Conservation (phyloP, 2,113 vertebrate species). For the Caloenas nicobarica region DNA sequence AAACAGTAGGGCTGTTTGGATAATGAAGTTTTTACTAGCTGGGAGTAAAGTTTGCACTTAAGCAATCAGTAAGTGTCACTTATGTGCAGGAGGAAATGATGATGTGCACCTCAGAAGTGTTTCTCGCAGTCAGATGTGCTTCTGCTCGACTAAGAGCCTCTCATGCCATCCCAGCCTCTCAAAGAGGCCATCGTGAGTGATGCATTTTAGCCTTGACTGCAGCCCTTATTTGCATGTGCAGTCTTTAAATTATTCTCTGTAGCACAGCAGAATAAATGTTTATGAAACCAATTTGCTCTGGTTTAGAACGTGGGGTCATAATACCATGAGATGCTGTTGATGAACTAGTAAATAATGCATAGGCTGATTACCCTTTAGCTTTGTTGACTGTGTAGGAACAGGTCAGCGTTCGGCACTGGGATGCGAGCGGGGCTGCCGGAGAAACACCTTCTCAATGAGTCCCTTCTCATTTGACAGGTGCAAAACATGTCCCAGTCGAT, state of each 20-base stretch:
- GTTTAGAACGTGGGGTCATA: not conserved
- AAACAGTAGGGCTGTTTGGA: not conserved
- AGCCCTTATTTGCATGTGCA: not conserved
- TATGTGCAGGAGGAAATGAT: rapidly evolving
- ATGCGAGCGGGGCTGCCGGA: not conserved
- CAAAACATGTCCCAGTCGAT: slow-evolving; percentile 99
- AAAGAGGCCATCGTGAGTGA: not conserved
- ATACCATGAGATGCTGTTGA: not conserved
- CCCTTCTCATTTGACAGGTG: slow-evolving; percentile 79
- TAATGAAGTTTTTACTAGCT: not conserved
- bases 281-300: not conserved
- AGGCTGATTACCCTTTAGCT: not conserved
- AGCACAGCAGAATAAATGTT: not conserved
- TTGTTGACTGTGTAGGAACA: not conserved
- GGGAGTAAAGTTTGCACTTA: not conserved
- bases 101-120: not conserved
- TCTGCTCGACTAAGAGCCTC: not conserved
- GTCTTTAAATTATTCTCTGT: not conserved
- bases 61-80: not conserved
- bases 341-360: slow-evolving; percentile 19
- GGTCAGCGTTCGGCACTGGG: not conserved
- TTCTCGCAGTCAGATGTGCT: not conserved
- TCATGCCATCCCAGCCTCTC: not conserved
- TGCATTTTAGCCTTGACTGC: rapidly evolving
- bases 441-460: not conserved